Base-by-base conservation (phyloP, 2,888 invertebrate genomes). In the Drosophila koepferae region DNA sequence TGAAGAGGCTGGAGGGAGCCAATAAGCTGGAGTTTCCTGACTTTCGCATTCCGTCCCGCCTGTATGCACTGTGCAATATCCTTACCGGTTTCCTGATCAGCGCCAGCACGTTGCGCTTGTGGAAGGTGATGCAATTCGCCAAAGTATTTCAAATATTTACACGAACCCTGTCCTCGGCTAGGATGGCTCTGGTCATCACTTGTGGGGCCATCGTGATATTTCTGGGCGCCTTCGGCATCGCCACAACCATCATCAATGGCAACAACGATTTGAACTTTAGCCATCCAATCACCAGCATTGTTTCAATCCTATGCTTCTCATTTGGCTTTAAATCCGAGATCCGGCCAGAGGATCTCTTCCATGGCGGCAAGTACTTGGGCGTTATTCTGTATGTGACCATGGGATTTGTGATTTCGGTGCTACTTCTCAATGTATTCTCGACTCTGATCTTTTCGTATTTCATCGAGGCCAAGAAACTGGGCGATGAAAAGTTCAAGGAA, bases 51-150 rank as follows among this genome's bases (percentile, higher is more conserved):
- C 89, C 92, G 4, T 77, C 83, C 2, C 65, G 80, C 0, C 71
- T 90, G 5, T 82, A 91, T 20, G 51, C 67, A 4, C 9, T 85
- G 1, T 72, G 83, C 3, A 73, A 65, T 1, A 40, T 88, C 0
- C 18, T 89, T 3, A 63, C 84, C 7, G 92, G 91, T 0, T 80
- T 92, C 20, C 82, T 93, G 0, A 78, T 92, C n/a, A 76, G 84
- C 16, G 34, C 90, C 4, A 80, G 91, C 2, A 92, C 92, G 0
- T n/a, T 93, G 14, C 85, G 93, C 0, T 41, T 93, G 9, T 93
- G 92, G 93, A 92, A 92, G 61, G 80, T 92, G 9, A 63, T 93
- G 28, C 92, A 92, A 63, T 92, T 92, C 51, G 82, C 90, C 6
- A 60, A 67, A 3, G 82, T 90, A 3, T 93, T 93, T 68, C 85